These are phyloP conservation scores for Mycalesis mineus DNA, from an alignment of 2,888 invertebrate genomes.

Conservation along the genomic window DNA sequence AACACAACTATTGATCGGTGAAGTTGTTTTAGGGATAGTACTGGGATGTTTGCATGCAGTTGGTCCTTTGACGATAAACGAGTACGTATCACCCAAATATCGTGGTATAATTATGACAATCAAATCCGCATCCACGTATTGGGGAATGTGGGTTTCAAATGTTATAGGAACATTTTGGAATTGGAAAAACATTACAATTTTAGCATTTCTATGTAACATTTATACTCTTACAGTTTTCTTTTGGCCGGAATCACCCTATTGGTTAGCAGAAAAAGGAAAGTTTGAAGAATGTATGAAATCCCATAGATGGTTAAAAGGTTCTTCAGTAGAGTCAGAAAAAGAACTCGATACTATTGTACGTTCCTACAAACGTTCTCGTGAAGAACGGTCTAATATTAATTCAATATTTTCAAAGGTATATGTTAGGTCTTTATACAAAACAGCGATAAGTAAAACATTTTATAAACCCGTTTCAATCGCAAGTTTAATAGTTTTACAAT, in stretches of 20 bases:
- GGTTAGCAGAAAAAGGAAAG: slow-evolving; percentile 27
- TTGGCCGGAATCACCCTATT: slow-evolving; percentile 44
- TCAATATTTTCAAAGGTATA: not conserved
- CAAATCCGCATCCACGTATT: slow-evolving; percentile 47
- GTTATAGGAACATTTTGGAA: slow-evolving; percentile 46
- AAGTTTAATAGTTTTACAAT: slow-evolving; percentile 31
- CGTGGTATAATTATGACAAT: slow-evolving; percentile 48
- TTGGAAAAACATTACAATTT: slow-evolving; percentile 7
- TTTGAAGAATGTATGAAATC: slow-evolving; percentile 4
- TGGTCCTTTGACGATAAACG: slow-evolving; percentile 43
- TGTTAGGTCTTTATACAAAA: not conserved
- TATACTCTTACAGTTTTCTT: not conserved
- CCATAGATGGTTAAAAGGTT: slow-evolving; percentile 11
- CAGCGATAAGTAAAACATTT: slow-evolving; percentile 30
- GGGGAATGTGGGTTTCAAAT: slow-evolving; percentile 52
- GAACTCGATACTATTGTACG: slow-evolving; percentile 3
- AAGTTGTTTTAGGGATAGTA: slow-evolving; percentile 42
- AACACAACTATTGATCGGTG: slow-evolving; percentile 41
- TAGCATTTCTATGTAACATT: slow-evolving; percentile 9
- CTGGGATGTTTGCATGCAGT: slow-evolving; percentile 44
- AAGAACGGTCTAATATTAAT: not conserved
- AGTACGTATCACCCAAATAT: slow-evolving; percentile 46
- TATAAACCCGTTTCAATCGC: slow-evolving; percentile 41
- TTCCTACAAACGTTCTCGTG: not conserved
- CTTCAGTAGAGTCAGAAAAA: not conserved